These are phyloP conservation scores for Gastracanthus pulcherrimus DNA, from an alignment of 2,888 invertebrate species.

Conservation along the genomic window DNA sequence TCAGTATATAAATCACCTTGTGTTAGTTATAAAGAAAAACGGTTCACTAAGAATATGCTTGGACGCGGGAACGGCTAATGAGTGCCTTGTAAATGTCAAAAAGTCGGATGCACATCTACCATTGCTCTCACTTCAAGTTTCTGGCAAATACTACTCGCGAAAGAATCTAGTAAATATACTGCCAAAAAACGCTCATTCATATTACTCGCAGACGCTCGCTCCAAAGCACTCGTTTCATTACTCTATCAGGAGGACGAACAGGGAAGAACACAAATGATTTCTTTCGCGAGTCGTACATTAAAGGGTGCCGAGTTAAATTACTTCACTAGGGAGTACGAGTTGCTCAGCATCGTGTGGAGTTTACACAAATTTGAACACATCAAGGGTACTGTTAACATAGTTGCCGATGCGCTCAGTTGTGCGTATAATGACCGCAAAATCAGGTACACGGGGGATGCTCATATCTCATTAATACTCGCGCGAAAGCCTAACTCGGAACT, in stretches of 20 bases:
- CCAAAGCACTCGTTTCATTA: not conserved
- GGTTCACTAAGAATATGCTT: conserved; percentile 18
- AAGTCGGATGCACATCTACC: not conserved
- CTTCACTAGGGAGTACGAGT: not conserved
- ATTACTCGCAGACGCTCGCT: not conserved
- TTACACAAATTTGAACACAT: not conserved
- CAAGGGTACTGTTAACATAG: not conserved
- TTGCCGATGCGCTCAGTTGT: not conserved
- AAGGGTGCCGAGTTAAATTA: not conserved
- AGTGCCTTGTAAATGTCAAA: not conserved
- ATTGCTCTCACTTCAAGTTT: conserved; percentile 6
- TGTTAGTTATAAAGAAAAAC: not conserved
- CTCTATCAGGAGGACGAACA: not conserved
- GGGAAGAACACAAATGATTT: not conserved
- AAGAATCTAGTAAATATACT: not conserved
- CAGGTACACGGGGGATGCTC: not conserved
- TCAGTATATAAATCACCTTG: conserved; percentile 16
- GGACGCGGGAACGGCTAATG: conserved; percentile 19
- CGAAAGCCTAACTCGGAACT: not conserved
- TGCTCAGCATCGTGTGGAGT: not conserved
- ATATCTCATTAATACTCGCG: not conserved
- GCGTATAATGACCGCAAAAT: not conserved
- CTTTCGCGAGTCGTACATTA: too few species aligned
- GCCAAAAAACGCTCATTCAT: not conserved
- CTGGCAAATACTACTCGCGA: conserved; percentile 19